Evolutionary conservation across 2,888 invertebrate species (phyloP).

Genomic region (Philonicus albiceps): DNA sequence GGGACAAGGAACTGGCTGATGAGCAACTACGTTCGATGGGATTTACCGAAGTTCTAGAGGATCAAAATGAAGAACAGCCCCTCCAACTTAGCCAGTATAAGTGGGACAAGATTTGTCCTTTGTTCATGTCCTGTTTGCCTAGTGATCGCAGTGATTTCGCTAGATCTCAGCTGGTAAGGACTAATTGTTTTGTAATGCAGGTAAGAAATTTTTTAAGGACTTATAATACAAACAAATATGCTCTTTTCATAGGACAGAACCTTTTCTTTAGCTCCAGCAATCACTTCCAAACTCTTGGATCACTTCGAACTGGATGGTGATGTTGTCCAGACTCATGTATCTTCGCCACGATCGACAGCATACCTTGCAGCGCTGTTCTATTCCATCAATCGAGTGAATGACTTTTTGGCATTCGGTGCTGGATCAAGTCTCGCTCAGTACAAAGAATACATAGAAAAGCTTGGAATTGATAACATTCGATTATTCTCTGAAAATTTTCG

Average conservation of each 20-base stretch:
- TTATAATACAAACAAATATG: background rate
- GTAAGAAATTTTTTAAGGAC: slow-evolving; percentile 55
- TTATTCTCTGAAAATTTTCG: slow-evolving; percentile 65
- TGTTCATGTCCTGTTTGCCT: slow-evolving; percentile 67
- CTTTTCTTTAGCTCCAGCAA: slow-evolving; percentile 81
- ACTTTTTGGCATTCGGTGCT: slow-evolving; percentile 70
- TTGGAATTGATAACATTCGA: slow-evolving; percentile 71
- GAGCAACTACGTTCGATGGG: slow-evolving; percentile 43
- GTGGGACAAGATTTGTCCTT: slow-evolving; percentile 65
- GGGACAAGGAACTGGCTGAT: slow-evolving; percentile 51
- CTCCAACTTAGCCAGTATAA: slow-evolving; percentile 57
- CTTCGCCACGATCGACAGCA: slow-evolving; percentile 80
- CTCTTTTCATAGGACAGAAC: slow-evolving; percentile 75
- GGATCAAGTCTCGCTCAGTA: slow-evolving; percentile 68
- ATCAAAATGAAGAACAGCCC: slow-evolving; percentile 47
- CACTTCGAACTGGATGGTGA: slow-evolving; percentile 72
- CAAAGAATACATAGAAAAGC: slow-evolving; percentile 71
- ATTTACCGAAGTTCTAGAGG: slow-evolving; percentile 50
- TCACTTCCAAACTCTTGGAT: slow-evolving; percentile 74
- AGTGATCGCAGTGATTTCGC: slow-evolving; percentile 66
- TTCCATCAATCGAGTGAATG: slow-evolving; percentile 68
- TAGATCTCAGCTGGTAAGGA: slow-evolving; percentile 66
- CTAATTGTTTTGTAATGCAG: slow-evolving; percentile 68
- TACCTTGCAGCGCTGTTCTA: slow-evolving; percentile 75
- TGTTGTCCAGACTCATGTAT: slow-evolving; percentile 80